Evolutionary conservation across 2,113 vertebrate species (phyloP).

Genomic region (Emydura subglobosa): DNA sequence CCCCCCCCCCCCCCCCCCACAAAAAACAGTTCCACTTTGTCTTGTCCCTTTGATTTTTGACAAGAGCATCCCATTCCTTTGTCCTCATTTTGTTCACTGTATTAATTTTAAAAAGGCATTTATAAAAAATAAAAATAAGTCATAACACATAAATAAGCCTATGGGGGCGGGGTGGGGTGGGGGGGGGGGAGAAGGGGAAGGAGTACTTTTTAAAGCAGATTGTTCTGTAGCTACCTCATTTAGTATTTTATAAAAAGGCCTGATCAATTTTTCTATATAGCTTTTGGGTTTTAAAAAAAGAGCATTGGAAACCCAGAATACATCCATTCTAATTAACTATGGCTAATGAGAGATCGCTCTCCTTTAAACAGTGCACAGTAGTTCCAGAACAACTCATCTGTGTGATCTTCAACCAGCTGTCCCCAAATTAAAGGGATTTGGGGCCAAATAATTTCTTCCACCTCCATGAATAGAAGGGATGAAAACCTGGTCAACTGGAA

Average conservation of each 20-base stretch:
- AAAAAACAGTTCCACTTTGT: not conserved
- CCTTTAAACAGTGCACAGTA: not conserved
- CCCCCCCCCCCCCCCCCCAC: too few species aligned
- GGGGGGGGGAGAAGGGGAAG: not conserved
- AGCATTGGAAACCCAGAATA: not conserved
- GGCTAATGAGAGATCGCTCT: not conserved
- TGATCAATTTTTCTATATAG: not conserved
- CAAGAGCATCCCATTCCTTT: slow-evolving; percentile 39
- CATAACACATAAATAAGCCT: slow-evolving; percentile 21
- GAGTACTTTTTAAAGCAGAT: slow-evolving; percentile 8
- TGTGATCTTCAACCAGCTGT: not conserved
- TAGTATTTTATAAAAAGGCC: slow-evolving; percentile 36
- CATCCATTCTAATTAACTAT: not conserved
- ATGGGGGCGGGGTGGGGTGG: not conserved
- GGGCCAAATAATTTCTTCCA: not conserved
- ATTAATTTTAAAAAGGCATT: slow-evolving; percentile 39
- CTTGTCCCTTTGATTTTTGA: slow-evolving; percentile 38
- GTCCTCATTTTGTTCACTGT: not conserved
- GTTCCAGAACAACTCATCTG: not conserved
- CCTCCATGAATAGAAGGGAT: not conserved
- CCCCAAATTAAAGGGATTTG: not conserved
- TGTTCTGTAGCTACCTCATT: slow-evolving; percentile 36
- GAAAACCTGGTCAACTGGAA: not conserved
- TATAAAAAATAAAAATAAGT: slow-evolving; percentile 51
- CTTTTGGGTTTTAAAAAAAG: not conserved